Percentiles rank a stretch among this genome's conserved stretches.
These are phyloP conservation scores for Opisthograptis luteolata DNA, from an alignment of 2,888 invertebrate genomes.

Conservation along the genomic window DNA sequence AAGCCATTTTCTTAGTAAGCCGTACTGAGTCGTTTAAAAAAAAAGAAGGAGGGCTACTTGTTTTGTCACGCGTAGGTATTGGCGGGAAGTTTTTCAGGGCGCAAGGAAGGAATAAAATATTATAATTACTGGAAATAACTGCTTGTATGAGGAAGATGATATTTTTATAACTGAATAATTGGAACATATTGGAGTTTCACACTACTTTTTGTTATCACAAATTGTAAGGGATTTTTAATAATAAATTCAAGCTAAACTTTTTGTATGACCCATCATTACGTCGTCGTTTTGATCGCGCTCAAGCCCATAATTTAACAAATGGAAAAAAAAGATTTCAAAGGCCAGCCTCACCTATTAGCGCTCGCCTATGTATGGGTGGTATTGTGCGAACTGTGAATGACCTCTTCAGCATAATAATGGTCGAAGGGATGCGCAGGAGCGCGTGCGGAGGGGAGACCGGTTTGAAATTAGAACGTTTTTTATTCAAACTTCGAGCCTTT, in stretches of 20 bases:
- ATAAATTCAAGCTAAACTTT: conserved; percentile 13
- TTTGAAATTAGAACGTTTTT: conserved; percentile 84
- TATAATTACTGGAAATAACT: too few relatives aligned
- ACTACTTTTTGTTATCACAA: neutral
- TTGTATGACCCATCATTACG: conserved; percentile 28
- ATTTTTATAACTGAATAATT: too few relatives aligned
- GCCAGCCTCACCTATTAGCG: conserved; percentile 67
- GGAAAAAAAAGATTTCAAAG: conserved; percentile 51
- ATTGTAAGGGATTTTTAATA: neutral
- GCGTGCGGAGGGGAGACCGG: conserved; percentile 80
- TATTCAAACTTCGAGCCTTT: conserved; percentile 67
- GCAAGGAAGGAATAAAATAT: too few relatives aligned
- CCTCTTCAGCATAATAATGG: conserved; percentile 83
- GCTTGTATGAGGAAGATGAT: too few relatives aligned
- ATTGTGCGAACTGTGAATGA: conserved; percentile 84
- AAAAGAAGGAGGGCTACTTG: too few relatives aligned
- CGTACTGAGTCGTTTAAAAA: neutral
- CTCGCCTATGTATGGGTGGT: conserved; percentile 64
- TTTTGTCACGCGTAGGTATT: too few relatives aligned
- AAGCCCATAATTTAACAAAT: conserved; percentile 35
- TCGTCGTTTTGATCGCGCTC: conserved; percentile 33
- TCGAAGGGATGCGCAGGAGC: conserved; percentile 81
- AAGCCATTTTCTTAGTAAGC: too few relatives aligned
- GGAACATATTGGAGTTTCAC: too few relatives aligned
- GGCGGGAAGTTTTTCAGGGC: too few relatives aligned